Conservation (phyloP, 2,113 vertebrate genomes). For the Pangasianodon gigas region DNA sequence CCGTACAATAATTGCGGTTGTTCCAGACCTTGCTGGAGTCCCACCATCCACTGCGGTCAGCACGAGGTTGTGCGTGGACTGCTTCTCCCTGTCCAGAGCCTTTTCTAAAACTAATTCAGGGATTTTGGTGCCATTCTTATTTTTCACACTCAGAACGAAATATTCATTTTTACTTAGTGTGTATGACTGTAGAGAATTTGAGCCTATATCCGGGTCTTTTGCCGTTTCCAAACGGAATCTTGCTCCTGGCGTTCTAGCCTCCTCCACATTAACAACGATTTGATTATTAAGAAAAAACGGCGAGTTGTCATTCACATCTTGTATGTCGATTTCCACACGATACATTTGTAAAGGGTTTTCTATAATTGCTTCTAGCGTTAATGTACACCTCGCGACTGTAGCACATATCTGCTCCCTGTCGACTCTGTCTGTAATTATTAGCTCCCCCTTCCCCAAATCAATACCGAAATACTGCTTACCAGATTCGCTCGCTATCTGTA, state of each 20-base stretch:
- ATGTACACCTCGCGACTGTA: slow-evolving; percentile 41
- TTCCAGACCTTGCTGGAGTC: slow-evolving; percentile 72
- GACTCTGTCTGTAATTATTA: slow-evolving; percentile 60
- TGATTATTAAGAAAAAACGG: slow-evolving; percentile 68
- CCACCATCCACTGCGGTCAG: slow-evolving; percentile 75
- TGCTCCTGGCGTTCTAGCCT: slow-evolving; percentile 66
- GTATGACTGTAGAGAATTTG: slow-evolving; percentile 60
- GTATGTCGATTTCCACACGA: slow-evolving; percentile 71
- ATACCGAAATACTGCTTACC: slow-evolving; percentile 76
- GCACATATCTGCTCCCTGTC: slow-evolving; percentile 57
- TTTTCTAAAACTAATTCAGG: slow-evolving; percentile 64
- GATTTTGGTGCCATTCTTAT: slow-evolving; percentile 59
- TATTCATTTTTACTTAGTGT: slow-evolving; percentile 56
- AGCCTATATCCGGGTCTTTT: slow-evolving; percentile 60
- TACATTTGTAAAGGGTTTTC: slow-evolving; percentile 65
- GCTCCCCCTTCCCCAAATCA: slow-evolving; percentile 62
- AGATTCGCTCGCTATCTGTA: slow-evolving; percentile 74
- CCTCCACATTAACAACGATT: slow-evolving; percentile 69
- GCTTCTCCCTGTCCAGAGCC: slow-evolving; percentile 61
- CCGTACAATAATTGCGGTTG: slow-evolving; percentile 71
- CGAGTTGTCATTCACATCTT: slow-evolving; percentile 73
- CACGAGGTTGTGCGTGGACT: slow-evolving; percentile 68
- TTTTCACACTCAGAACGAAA: slow-evolving; percentile 60
- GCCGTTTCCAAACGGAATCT: slow-evolving; percentile 60
- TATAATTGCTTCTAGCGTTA: slow-evolving; percentile 61